Evolutionary conservation across 2,797 vertebrate genomes (phyloP).

Genomic region (Fundulus diaphanus): DNA sequence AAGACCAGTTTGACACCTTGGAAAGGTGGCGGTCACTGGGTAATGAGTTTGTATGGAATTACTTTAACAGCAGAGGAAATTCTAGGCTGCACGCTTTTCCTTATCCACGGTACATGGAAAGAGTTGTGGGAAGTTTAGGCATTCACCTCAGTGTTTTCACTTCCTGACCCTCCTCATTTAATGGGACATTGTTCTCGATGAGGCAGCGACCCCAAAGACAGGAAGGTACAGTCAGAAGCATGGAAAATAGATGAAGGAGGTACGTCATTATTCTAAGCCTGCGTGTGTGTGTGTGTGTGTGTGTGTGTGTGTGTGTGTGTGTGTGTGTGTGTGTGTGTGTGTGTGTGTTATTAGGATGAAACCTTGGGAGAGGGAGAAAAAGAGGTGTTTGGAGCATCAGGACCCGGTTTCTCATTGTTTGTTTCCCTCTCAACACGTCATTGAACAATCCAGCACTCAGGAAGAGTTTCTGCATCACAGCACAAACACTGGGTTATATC

Average conservation of each 20-base stretch:
- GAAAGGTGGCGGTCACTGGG: constrained; percentile 20
- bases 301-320: neutral
- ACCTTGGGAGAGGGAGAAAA: neutral
- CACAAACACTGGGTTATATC: neutral
- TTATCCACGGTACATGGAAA: constrained; percentile 69
- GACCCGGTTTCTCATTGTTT: neutral
- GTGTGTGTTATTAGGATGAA: constrained; percentile 8
- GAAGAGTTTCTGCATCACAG: neutral
- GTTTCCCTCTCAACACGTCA: neutral
- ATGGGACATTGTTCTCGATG: constrained; percentile 82
- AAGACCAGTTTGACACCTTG: constrained; percentile 21
- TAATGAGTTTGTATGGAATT: constrained; percentile 33
- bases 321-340: no score
- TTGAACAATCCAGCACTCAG: no score
- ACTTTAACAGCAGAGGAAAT: constrained; percentile 20
- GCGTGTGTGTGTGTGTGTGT: neutral
- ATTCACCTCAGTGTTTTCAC: constrained; percentile 74
- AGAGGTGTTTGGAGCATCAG: constrained; percentile 40
- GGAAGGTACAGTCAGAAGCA: constrained; percentile 73
- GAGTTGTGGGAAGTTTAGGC: constrained; percentile 70
- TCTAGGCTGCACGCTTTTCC: constrained; percentile 15
- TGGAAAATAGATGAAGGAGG: constrained; percentile 70
- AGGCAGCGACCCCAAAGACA: constrained; percentile 62
- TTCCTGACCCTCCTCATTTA: constrained; percentile 78
- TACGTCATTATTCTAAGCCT: constrained; percentile 45